Base-by-base conservation (phyloP, 2,797 vertebrate species). In the Catostomus latipinnis region DNA sequence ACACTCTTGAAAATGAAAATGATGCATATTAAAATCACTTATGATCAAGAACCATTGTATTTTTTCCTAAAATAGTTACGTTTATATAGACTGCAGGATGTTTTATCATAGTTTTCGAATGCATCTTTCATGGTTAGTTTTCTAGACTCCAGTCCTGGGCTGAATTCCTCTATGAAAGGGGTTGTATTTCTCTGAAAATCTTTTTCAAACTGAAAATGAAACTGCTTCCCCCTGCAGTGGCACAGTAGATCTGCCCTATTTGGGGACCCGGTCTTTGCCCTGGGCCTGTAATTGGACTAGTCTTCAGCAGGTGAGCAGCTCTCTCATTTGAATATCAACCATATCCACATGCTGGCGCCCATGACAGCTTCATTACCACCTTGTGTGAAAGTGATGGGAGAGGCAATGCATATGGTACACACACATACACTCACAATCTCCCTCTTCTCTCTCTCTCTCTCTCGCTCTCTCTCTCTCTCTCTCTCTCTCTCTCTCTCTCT, bases 311-410 rank as follows among this genome's bases (percentile, higher is more conserved):
- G 65, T 73, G 85, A 88, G 66, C 87, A 84, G 88, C 88, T 86
- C 87, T 86, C 76, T 91, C 87, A 90, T 93, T 93, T 94, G 92
- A 95, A 94, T 92, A 94, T 94, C 94, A 93, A 92, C 87, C 91
- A 92, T 89, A 89, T 93, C 91, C 93, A 93, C 93, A 92, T 91
- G 91, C 84, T 12, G 88, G 90, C 92, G 89, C 90, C 52, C 85
- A 91, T 94, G 95, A 95, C 93, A 94, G 94, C 93, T 95, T 95
- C 94, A 95, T 94, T 94, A 95, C 94, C 93, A 92, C 91, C 87
- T 86, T 91, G 86, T 92, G 91, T 93, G 93, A 92, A 94, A 94
- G 91, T 93, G 94, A 95, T 91, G 94, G 92, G 91, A 80, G 75
- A 92, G 93, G 91, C 91, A 92, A 94, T 91, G 93, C 93, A 92